Base-by-base conservation (phyloP, 2,113 vertebrate species). In the Sclerurus mexicanus region DNA sequence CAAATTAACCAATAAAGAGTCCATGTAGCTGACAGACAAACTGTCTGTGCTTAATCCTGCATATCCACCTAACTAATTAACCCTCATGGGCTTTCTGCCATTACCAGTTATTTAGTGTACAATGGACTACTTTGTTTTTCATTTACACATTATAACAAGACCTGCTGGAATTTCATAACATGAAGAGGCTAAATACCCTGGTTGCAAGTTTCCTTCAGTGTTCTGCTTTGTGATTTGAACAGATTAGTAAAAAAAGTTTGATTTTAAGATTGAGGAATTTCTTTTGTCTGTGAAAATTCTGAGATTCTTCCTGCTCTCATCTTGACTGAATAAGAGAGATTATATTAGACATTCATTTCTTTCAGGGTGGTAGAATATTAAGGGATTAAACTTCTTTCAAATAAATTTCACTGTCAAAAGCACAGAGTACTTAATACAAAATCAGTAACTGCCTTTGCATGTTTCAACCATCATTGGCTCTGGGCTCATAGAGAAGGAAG, bases 311-410 rank as follows among this genome's bases (percentile, higher is more conserved):
- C 63, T 49, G 40, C 31, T 90, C 44, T 75, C 64, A 93, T 71
- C 53, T 64, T n/a, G 50, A 84, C 23, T 66, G 83, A 94, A 86
- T 76, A 84, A 69, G 94, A 95, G 37, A 76, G n/a, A 69, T 7
- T 10, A 23, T 10, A 87, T 76, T 93, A 95, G 95, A 89, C 84
- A 94, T 96, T 59, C 6, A 81, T 95, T 96, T 96, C 44, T 58
- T 87, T 83, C 80, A 85, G 39, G 21, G 95, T 95, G 40, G 67
- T 53, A 72, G 56, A 86, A 93, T 95, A 71, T 82, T 93, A 64
- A 93, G 55, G 58, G 31, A 93, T 87, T 91, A 78, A 53, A 73
- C 14, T 19, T 82, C 79, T 87, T 77, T 83, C 63, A 80, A 88
- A 96, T 89, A 92, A 95, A 96, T 92, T 83, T 75, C 14, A 9